Evolutionary conservation across 2,888 invertebrate genomes (phyloP).

Genomic region (Lithosia quadra): DNA sequence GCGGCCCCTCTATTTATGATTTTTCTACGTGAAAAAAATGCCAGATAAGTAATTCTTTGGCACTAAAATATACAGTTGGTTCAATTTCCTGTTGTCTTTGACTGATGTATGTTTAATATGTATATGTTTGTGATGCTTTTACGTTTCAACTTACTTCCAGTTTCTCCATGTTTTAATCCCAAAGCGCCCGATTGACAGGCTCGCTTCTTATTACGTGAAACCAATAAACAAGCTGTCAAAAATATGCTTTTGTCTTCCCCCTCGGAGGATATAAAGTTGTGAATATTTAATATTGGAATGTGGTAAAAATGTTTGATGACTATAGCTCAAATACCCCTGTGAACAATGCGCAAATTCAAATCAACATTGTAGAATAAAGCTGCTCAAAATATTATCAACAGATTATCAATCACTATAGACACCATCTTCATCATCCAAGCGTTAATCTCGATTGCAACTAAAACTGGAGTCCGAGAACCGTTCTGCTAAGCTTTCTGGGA

Average conservation of each 20-base stretch:
- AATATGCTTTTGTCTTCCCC: neutral
- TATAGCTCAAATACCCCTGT: no score
- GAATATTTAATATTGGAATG: neutral
- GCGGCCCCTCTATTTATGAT: constrained; percentile 50
- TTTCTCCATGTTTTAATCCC: neutral
- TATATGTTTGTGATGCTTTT: neutral
- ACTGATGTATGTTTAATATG: constrained; percentile 6
- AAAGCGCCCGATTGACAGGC: neutral
- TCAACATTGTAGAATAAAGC: no score
- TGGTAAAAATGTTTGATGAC: no score
- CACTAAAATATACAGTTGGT: constrained; percentile 39
- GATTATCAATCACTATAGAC: no score
- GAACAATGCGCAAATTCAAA: no score
- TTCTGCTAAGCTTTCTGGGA: no score
- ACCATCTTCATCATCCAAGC: no score
- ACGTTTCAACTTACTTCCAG: neutral
- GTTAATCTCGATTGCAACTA: no score
- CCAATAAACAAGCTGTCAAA: neutral
- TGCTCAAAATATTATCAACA: no score
- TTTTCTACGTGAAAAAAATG: constrained; percentile 48
- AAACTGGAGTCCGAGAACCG: no score
- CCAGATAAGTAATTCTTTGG: constrained; percentile 39
- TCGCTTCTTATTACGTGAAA: neutral
- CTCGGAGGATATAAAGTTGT: neutral
- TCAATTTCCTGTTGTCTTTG: constrained; percentile 36